These are phyloP conservation scores for Zeugodacus cucurbitae DNA, from an alignment of 1,140 invertebrate genomes.

Conservation along the genomic window DNA sequence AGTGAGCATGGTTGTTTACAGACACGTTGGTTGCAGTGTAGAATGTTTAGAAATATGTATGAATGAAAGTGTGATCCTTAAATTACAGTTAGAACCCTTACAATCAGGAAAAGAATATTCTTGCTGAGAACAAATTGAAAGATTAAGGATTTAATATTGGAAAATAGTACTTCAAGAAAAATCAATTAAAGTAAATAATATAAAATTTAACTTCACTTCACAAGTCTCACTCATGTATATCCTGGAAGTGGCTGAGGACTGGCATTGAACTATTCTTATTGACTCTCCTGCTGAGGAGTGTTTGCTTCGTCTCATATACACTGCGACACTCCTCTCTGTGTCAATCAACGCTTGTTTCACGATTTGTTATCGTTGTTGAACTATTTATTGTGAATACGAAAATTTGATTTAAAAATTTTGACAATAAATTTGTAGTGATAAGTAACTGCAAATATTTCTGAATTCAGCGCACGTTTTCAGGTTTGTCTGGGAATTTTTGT, in stretches of 20 bases:
- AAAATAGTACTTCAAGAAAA: no score
- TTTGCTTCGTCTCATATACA: neutral
- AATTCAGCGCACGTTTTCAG: neutral
- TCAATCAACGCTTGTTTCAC: neutral
- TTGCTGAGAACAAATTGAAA: no score
- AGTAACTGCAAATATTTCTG: neutral
- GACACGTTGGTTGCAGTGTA: neutral
- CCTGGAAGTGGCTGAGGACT: neutral
- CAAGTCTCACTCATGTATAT: neutral
- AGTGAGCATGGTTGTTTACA: neutral
- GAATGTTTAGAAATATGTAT: neutral
- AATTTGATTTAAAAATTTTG: neutral
- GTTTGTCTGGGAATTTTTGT: neutral
- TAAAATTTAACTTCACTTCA: neutral
- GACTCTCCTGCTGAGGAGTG: neutral
- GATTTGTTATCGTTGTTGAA: neutral
- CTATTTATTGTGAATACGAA: neutral
- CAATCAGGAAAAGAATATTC: no score
- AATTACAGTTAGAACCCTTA: no score
- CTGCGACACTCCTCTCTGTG: neutral
- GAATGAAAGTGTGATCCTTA: neutral
- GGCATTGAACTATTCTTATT: neutral
- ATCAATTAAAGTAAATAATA: neutral
- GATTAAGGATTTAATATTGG: no score
- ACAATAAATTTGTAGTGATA: neutral